A percentile compares a stretch with the other conserved stretches of the same genome.
Evolutionary conservation across 1,140 invertebrate genomes (phyloP).

Genomic region (Nephila pilipes): DNA sequence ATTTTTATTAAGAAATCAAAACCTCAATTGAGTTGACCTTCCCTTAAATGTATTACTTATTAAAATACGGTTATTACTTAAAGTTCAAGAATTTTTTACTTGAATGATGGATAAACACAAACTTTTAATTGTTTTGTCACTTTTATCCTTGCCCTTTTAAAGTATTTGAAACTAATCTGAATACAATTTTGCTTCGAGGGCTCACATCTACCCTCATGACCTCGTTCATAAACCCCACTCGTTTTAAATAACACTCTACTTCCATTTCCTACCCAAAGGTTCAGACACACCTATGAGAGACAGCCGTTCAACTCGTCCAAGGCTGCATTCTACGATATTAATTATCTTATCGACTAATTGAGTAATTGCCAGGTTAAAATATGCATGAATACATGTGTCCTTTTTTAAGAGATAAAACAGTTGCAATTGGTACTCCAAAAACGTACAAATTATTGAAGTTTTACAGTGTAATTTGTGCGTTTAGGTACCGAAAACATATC

Average conservation of each 20-base stretch:
- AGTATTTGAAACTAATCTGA: background rate
- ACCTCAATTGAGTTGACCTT: background rate
- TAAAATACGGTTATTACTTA: background rate
- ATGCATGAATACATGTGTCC: background rate
- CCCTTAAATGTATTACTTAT: background rate
- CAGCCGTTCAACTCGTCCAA: background rate
- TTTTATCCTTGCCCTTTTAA: conserved; percentile 26
- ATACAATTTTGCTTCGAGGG: background rate
- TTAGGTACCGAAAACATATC: too few relatives aligned
- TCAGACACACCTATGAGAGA: background rate
- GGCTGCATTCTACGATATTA: background rate
- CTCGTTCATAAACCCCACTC: background rate
- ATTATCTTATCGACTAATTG: conserved; percentile 7
- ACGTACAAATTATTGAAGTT: too few relatives aligned
- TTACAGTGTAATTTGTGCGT: too few relatives aligned
- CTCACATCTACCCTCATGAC: background rate
- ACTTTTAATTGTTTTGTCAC: background rate
- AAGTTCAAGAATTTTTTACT: background rate
- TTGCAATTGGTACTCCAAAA: too few relatives aligned
- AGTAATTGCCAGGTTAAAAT: background rate
- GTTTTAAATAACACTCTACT: conserved; percentile 1
- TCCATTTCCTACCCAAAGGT: background rate
- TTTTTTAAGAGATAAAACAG: background rate
- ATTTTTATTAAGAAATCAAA: background rate
- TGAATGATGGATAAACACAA: background rate